Base-by-base conservation (phyloP, 2,797 vertebrate genomes). In the Peromyscus melanophrys region DNA sequence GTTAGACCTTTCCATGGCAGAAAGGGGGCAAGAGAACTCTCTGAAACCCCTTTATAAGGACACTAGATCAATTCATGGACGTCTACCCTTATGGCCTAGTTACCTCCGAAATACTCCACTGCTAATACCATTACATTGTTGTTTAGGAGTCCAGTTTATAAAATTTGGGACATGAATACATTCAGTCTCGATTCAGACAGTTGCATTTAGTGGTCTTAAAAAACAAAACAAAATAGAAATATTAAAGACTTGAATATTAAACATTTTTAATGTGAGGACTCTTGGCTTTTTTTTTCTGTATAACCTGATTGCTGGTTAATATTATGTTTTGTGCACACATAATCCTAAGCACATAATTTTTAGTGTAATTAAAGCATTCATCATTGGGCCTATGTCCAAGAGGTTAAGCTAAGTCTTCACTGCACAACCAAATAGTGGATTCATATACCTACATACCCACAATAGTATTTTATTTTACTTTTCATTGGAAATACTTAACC, bases 311-410 rank as follows among this genome's bases (percentile, higher is more conserved):
- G 31, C 37, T 52, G 92, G 71, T 85, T 90, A 94, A 91, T 55
- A 55, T 55, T 82, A 1, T 43, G 69, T 94, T 89, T 94, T 86
- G 6, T 88, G n/a, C 27, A 71, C 89, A 59, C 83, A 90, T 87
- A 93, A 94, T 95, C 95, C 43, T 49, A 95, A 93, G 37, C 49
- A 65, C 29, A 61, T 61, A 81, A 75, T 85, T 95, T 96, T 96
- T 94, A 88, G 31, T 86, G 65, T 86, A 90, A 90, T 95, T 34
- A 90, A 95, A 90, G 4, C 29, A 90, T 96, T 75, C 92, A 92
- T 95, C 25, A 92, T 55, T 55, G 52, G 16, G 52, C 16, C 52
- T 69, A 88, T 81, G 94, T 96, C 93, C 52, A 88, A 52, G 25
- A 94, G 14, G 17, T 86, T 89, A 82, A 85, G 4, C 77, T 71